A percentile compares a stretch with the other conserved stretches of the same genome.
Evolutionary conservation across 2,113 vertebrate species (phyloP).

Genomic region (Lethenteron camtschaticum): DNA sequence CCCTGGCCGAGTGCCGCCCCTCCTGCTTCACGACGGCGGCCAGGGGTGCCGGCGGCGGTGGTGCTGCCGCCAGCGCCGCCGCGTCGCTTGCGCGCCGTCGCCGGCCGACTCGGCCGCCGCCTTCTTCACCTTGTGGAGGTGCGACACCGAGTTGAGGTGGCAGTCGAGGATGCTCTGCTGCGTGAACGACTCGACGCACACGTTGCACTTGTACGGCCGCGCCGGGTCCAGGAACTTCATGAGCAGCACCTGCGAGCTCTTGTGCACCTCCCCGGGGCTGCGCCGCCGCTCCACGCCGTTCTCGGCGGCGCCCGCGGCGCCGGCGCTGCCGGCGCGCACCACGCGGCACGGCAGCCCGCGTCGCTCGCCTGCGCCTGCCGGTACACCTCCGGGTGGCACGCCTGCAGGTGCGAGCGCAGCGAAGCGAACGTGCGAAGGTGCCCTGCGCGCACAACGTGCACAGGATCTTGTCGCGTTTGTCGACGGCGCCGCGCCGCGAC

Average conservation of each 20-base stretch:
- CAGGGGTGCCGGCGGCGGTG: slow-evolving; percentile 13
- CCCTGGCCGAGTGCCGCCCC: too few relatives aligned
- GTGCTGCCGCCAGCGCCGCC: slow-evolving; percentile 13
- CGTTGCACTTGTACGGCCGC: slow-evolving; percentile 46
- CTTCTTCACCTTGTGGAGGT: slow-evolving; percentile 55
- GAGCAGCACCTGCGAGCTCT: slow-evolving; percentile 26
- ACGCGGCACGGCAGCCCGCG: background rate
- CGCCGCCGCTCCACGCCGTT: too few relatives aligned
- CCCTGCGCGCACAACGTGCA: background rate
- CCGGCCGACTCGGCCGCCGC: slow-evolving; percentile 15
- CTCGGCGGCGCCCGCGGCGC: slow-evolving; percentile 19
- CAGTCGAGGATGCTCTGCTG: slow-evolving; percentile 50
- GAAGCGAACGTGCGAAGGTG: background rate
- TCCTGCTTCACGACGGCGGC: slow-evolving; percentile 12
- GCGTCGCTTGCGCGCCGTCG: background rate
- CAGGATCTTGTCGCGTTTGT: background rate
- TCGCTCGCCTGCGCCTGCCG: background rate
- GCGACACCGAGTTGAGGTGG: slow-evolving; percentile 57
- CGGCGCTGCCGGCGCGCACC: slow-evolving; percentile 14
- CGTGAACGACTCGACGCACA: slow-evolving; percentile 53
- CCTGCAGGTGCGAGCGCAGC: background rate
- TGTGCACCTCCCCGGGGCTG: slow-evolving; percentile 7
- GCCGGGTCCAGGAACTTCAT: slow-evolving; percentile 28
- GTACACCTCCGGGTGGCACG: background rate
- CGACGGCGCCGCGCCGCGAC: background rate